Percentiles rank a stretch among this genome's conserved stretches.
These are phyloP conservation scores for Torymus tubicola DNA, from an alignment of 2,888 invertebrate genomes.

Conservation along the genomic window DNA sequence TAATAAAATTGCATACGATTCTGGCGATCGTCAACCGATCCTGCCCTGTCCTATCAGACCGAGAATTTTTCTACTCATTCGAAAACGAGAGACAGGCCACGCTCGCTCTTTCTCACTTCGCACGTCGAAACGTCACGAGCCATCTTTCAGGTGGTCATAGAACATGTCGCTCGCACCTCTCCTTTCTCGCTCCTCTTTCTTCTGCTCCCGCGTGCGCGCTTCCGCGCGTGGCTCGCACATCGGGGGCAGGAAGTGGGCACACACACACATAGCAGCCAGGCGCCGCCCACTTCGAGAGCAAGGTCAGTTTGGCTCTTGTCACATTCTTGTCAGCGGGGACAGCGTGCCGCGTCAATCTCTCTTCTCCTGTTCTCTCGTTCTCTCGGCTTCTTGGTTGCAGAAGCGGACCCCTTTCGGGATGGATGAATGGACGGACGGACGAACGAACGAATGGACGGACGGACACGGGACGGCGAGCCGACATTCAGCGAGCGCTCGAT, in stretches of 20 bases:
- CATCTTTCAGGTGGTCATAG: constrained; percentile 46
- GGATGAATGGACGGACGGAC: constrained; percentile 64
- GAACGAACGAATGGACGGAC: constrained; percentile 62
- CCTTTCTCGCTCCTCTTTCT: not conserved
- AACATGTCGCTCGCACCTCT: constrained; percentile 21
- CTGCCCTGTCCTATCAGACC: too few relatives aligned
- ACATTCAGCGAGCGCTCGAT: constrained; percentile 64
- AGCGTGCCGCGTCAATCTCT: constrained; percentile 76
- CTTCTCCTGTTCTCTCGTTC: constrained; percentile 55
- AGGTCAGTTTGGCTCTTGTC: constrained; percentile 73
- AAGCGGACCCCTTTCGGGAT: constrained; percentile 42
- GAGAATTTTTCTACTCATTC: too few relatives aligned
- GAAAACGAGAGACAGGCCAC: too few relatives aligned
- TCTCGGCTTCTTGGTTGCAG: not conserved
- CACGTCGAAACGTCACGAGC: constrained; percentile 35
- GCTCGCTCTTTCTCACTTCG: not conserved
- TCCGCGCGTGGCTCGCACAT: not conserved
- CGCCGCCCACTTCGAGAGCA: constrained; percentile 66
- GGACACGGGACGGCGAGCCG: constrained; percentile 66
- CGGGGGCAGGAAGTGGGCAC: constrained; percentile 8
- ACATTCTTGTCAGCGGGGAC: constrained; percentile 76
- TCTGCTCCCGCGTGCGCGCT: not conserved
- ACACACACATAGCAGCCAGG: constrained; percentile 47
- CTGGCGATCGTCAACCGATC: too few relatives aligned
- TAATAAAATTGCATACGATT: too few relatives aligned